Percentiles rank a stretch among this genome's conserved stretches.
Conservation (phyloP, 2,888 invertebrate genomes). For the Pachymerium ferrugineum region DNA sequence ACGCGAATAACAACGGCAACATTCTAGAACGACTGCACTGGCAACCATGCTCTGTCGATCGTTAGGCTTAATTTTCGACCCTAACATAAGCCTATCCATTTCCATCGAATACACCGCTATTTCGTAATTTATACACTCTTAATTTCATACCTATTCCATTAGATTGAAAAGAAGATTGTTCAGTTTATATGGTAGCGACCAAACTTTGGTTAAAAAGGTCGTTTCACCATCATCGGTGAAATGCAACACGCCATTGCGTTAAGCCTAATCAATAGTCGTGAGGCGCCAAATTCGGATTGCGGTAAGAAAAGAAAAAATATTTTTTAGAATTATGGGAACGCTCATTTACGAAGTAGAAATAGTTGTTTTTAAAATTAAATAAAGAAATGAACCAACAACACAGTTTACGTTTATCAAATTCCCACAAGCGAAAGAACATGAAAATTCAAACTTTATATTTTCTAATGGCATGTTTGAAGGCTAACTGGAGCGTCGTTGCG, state of each 20-base stretch:
- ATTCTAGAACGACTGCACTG: background rate
- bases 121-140: background rate
- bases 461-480: too few relatives aligned
- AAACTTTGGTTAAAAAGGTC: background rate
- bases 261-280: constrained; percentile 27
- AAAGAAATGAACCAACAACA: too few relatives aligned
- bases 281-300: constrained; percentile 23
- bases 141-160: background rate
- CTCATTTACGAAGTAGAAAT: too few relatives aligned
- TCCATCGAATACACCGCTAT: background rate
- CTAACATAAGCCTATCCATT: constrained; percentile 21
- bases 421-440: too few relatives aligned
- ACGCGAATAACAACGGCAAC: background rate
- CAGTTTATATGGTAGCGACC: background rate
- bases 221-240: constrained; percentile 16
- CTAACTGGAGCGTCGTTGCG: too few relatives aligned
- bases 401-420: too few relatives aligned
- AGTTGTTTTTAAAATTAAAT: too few relatives aligned
- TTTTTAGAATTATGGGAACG: too few relatives aligned
- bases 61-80: constrained; percentile 23
- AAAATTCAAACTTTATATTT: too few relatives aligned
- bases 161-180: background rate
- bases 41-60: background rate
- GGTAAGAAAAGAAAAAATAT: background rate
- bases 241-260: constrained; percentile 28